A percentile compares a stretch with the other conserved stretches of the same genome.
phyloP scores from a whole-genome alignment of 2,888 invertebrate species.

The Leptinotarsa tumamoca region DNA sequence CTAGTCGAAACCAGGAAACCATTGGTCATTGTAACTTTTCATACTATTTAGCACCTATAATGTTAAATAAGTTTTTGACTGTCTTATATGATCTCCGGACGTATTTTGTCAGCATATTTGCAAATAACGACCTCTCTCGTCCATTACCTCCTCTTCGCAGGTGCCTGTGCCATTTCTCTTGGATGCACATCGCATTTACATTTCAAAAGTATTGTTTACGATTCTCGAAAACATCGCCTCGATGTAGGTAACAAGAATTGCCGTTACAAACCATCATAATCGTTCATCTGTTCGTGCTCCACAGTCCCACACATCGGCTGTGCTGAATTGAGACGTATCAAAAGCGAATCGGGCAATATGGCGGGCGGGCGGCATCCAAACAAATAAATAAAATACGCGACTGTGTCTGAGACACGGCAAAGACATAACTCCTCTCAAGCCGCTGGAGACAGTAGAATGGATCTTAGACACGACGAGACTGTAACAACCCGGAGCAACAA shows the following conservation, averaged over 20 bases:
- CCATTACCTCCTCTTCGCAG: constrained; percentile 35
- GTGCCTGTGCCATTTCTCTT: constrained; percentile 18
- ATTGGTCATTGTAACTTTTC: too few species aligned
- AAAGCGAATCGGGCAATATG: constrained; percentile 46
- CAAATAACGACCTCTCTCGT: constrained; percentile 9
- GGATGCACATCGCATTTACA: constrained; percentile 45
- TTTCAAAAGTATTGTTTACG: constrained; percentile 54
- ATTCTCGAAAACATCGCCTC: constrained; percentile 51
- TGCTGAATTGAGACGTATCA: constrained; percentile 55
- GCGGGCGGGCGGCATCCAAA: constrained; percentile 46
- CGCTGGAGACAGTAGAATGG: constrained; percentile 63
- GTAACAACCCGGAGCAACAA: constrained; percentile 55
- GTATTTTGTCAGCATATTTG: background rate
- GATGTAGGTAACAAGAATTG: constrained; percentile 54
- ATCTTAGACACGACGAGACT: constrained; percentile 60
- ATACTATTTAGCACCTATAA: background rate
- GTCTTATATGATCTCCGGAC: background rate
- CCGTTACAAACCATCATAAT: constrained; percentile 54
- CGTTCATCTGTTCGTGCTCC: constrained; percentile 54
- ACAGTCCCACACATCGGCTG: constrained; percentile 50
- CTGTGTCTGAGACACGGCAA: constrained; percentile 58
- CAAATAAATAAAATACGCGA: constrained; percentile 57
- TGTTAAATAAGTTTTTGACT: background rate
- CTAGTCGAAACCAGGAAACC: too few species aligned
- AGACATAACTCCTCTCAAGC: constrained; percentile 62